Evolutionary conservation across 2,888 invertebrate species (phyloP), one percentile per base, ranked within the genome.

Genomic region (Phymatocera aterrima): DNA sequence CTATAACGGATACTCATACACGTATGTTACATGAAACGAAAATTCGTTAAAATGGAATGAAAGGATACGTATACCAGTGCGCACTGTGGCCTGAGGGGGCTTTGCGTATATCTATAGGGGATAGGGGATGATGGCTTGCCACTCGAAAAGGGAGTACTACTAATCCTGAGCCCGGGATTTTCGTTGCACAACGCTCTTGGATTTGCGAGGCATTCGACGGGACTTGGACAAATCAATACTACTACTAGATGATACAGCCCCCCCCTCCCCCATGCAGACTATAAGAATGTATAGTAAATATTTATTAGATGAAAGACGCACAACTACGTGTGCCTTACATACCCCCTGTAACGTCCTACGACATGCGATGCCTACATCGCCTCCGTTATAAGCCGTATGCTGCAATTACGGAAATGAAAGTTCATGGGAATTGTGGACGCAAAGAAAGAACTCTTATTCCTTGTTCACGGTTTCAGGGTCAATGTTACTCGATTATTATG

Each of bases 71-170:
- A n/a, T n/a, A 60, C 18, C 46, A 24, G 68, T 21, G 12, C 12
- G 12, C 12, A 40, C 8, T 6, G 6, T 10, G 6, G 40, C 12
- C 6, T 40, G 40, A 10, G 12, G 6, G 12, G 8, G 12, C 12
- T 5, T 15, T 57, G 46, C 3, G 12, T 28, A 46, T 68, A 43
- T 21, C 10, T 43, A 21, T 21, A 21, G 1, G 28, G 68, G 18
- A 28, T 68, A 72, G 51, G 34, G 72, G 51, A 72, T n/a, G n/a
- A n/a, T 72, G 72, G 72, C 48, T 72, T 72, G 72, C 51, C 72
- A 72, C 72, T 72, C 72, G 51, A 72, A 31, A 51, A 51, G 72
- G 72, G 72, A 48, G 48, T 48, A 72, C 72, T 72, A 72, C 72
- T 72, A 72, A 72, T 72, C 72, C 72, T 68, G 72, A 18, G 12